A percentile compares a stretch with the other conserved stretches of the same genome.
phyloP scores from a whole-genome alignment of 2,113 vertebrate genomes.

The Mesembrinibis cayennensis region DNA sequence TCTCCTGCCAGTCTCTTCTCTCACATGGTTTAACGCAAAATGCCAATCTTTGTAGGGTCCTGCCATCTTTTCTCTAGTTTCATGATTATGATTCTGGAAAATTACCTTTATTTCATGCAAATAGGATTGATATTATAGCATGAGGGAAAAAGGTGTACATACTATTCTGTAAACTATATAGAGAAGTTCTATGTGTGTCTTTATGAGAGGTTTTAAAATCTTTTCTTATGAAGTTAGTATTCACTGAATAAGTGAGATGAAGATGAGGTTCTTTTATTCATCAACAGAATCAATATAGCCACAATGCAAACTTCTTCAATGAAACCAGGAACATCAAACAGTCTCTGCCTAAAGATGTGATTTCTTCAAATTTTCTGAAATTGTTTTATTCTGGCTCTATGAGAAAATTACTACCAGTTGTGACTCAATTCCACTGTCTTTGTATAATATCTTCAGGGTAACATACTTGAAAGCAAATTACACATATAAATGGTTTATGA shows the following conservation, averaged over 20 bases:
- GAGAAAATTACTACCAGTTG: neutral
- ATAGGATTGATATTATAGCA: neutral
- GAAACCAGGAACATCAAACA: neutral
- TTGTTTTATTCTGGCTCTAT: neutral
- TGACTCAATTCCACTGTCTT: neutral
- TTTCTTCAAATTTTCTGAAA: neutral
- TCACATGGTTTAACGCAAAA: neutral
- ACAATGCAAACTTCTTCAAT: neutral
- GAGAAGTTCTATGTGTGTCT: neutral
- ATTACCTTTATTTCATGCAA: neutral
- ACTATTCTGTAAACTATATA: neutral
- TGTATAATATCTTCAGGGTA: neutral
- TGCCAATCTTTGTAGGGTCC: neutral
- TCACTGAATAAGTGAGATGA: neutral
- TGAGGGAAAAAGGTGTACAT: neutral
- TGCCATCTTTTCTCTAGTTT: neutral
- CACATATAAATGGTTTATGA: neutral
- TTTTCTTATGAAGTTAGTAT: neutral
- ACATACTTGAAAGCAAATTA: neutral
- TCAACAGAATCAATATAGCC: neutral
- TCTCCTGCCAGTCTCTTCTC: neutral
- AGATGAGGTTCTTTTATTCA: neutral
- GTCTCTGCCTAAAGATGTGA: neutral
- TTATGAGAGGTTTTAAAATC: neutral
- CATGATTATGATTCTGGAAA: neutral